Percentiles rank a stretch among this genome's conserved stretches.
phyloP scores from a whole-genome alignment of 2,113 vertebrate genomes.

The Sus scrofa region DNA sequence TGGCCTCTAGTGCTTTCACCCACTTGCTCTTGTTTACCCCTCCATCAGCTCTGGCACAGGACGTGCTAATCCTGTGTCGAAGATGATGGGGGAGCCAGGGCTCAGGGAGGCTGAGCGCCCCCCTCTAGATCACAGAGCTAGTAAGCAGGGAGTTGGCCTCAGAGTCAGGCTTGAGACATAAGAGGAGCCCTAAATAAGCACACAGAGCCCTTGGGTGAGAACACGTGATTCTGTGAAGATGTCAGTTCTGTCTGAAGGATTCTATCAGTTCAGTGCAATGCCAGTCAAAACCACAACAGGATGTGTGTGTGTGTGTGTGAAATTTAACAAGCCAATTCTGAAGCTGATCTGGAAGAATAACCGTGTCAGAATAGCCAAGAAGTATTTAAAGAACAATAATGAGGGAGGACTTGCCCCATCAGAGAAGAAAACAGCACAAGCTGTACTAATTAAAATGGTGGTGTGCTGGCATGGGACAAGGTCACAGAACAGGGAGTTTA shows the following conservation, averaged over 20 bases:
- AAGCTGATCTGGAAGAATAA: conserved; percentile 41
- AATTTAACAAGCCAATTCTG: conserved; percentile 50
- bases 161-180: not conserved
- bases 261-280: not conserved
- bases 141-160: not conserved
- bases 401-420: not conserved
- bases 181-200: not conserved
- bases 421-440: not conserved
- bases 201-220: not conserved
- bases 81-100: not conserved
- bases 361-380: not conserved
- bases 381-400: not conserved
- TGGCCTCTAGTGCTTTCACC: not conserved
- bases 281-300: not conserved
- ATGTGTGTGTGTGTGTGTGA: not conserved
- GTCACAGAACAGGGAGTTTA: not conserved
- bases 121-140: not conserved
- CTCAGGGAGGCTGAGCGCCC: not conserved
- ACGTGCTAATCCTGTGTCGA: not conserved
- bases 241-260: not conserved
- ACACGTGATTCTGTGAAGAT: not conserved
- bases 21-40: not conserved
- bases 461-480: not conserved
- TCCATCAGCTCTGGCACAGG: not conserved
- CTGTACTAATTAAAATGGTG: not conserved